Evolutionary conservation across 1,140 invertebrate genomes (phyloP).

Genomic region (Popillia japonica): DNA sequence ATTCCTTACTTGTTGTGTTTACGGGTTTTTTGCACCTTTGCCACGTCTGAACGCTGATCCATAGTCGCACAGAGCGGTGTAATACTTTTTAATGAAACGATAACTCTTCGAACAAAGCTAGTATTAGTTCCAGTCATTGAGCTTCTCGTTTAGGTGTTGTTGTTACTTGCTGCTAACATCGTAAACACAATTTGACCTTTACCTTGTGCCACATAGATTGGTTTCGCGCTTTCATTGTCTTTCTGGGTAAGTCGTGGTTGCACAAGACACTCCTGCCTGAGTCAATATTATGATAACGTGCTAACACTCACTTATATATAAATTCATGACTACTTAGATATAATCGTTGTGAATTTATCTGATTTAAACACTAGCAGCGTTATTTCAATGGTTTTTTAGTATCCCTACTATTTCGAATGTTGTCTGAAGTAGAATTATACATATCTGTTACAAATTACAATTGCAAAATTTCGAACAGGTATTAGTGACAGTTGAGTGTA

Average conservation of each 20-base stretch:
- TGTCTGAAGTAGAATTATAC: too few species aligned
- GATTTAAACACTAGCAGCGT: too few species aligned
- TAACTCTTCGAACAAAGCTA: not conserved
- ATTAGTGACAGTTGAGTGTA: too few species aligned
- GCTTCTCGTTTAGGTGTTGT: constrained; percentile 1
- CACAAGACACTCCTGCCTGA: not conserved
- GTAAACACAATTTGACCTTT: not conserved
- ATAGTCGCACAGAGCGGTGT: not conserved
- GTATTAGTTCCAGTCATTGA: constrained; percentile 15
- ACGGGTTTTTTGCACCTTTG: not conserved
- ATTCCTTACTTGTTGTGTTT: not conserved
- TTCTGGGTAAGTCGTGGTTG: not conserved
- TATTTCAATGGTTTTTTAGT: too few species aligned
- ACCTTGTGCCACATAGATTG: not conserved
- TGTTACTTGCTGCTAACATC: not conserved
- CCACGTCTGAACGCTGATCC: not conserved
- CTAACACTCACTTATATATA: too few species aligned
- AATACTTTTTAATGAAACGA: constrained; percentile 19
- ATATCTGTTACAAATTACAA: too few species aligned
- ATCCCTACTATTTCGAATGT: too few species aligned
- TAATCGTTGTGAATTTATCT: too few species aligned
- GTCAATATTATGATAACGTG: too few species aligned
- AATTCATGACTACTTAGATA: too few species aligned
- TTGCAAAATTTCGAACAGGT: too few species aligned
- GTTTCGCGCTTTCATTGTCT: not conserved